phyloP scores from a whole-genome alignment of 2,113 vertebrate genomes.

The Scolopax mira region DNA sequence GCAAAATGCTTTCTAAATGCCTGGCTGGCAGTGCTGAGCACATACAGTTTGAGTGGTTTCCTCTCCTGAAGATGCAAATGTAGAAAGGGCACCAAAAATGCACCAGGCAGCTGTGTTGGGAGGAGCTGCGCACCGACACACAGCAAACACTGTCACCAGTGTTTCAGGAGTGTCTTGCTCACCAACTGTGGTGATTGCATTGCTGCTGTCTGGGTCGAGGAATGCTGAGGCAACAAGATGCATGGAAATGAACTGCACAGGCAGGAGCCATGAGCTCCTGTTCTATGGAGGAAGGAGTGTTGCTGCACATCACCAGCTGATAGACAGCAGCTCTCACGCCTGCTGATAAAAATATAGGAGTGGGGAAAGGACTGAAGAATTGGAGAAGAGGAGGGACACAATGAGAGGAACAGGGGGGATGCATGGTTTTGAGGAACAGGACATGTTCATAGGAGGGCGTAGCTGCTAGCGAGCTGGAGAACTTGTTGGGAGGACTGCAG shows the following conservation, averaged over 20 bases:
- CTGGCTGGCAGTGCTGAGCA: background rate
- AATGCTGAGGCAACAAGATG: background rate
- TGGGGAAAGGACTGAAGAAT: background rate
- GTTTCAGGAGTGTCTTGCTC: background rate
- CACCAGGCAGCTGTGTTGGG: fast-evolving
- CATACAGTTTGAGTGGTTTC: background rate
- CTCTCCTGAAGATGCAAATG: background rate
- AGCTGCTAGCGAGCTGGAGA: background rate
- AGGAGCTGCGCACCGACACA: background rate
- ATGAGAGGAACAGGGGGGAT: background rate
- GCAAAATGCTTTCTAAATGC: background rate
- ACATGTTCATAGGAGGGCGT: background rate
- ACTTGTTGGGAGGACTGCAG: background rate
- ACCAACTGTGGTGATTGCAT: background rate
- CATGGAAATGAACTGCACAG: background rate
- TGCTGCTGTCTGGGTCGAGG: background rate
- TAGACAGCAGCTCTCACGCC: background rate
- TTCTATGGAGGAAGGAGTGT: background rate
- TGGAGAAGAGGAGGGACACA: background rate
- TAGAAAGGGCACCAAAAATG: background rate
- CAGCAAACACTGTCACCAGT: background rate
- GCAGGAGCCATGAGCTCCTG: background rate
- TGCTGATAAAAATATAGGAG: background rate
- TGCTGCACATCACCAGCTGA: background rate
- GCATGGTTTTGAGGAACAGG: background rate